These are phyloP conservation scores for Melitaea cinxia DNA, from an alignment of 1,140 invertebrate species.

Conservation along the genomic window DNA sequence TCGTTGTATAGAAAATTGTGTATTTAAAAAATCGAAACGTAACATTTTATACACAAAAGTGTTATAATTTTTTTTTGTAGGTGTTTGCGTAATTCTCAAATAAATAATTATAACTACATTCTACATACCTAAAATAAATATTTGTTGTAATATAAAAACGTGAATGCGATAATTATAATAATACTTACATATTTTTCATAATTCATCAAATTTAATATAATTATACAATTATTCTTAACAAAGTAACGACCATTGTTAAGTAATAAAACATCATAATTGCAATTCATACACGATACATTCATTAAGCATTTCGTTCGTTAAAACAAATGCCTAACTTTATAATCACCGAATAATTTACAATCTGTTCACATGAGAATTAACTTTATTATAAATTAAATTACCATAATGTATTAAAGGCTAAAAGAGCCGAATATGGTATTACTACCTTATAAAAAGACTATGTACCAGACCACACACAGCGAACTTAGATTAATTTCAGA, in stretches of 20 bases:
- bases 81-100: too few relatives aligned
- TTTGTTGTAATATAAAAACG: too few relatives aligned
- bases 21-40: too few relatives aligned
- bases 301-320: slow-evolving; percentile 19
- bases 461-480: slow-evolving; percentile 54
- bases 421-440: slow-evolving; percentile 10
- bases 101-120: too few relatives aligned
- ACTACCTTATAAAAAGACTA: slow-evolving; percentile 35
- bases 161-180: too few relatives aligned
- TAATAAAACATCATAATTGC: slow-evolving; percentile 23
- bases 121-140: too few relatives aligned
- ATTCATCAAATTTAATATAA: too few relatives aligned
- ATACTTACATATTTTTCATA: too few relatives aligned
- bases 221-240: not conserved
- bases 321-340: slow-evolving; percentile 26
- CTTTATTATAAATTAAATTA: slow-evolving; percentile 35
- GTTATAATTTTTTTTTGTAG: too few relatives aligned
- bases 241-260: slow-evolving; percentile 16
- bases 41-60: too few relatives aligned
- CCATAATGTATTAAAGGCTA: slow-evolving; percentile 28
- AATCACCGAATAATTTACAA: slow-evolving; percentile 36
- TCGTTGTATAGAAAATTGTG: too few relatives aligned
- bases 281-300: slow-evolving; percentile 17
- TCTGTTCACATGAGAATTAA: slow-evolving; percentile 29
- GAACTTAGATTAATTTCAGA: slow-evolving; percentile 25